Evolutionary conservation across 1,140 invertebrate species (phyloP).

Genomic region (Laodelphax striatellus): DNA sequence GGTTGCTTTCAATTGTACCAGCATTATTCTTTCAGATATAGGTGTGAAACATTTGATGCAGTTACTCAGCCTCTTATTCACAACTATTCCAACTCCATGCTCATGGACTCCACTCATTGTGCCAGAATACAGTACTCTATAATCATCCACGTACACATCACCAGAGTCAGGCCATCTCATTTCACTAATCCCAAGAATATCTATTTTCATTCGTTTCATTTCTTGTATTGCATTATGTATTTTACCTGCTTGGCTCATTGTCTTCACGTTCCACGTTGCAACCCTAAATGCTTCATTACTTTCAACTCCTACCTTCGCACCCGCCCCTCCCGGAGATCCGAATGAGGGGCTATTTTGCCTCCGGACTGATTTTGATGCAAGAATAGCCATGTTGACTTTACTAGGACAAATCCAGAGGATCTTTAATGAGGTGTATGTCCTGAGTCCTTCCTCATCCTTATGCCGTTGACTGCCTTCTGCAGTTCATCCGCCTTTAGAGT

Average conservation of each 20-base stretch:
- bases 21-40: conserved; percentile 17
- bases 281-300: no score
- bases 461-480: no score
- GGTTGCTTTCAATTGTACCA: conserved; percentile 10
- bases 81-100: conserved; percentile 18
- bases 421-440: no score
- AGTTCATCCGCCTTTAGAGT: no score
- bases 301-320: no score
- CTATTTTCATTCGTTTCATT: conserved; percentile 13
- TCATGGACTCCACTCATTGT: background rate
- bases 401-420: no score
- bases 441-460: no score
- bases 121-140: background rate
- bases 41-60: conserved; percentile 2
- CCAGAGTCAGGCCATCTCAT: conserved; percentile 9
- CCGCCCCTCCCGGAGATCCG: no score
- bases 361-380: no score
- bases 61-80: background rate
- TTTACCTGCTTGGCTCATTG: background rate
- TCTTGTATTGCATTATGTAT: conserved; percentile 4
- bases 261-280: no score
- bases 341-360: no score
- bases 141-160: background rate
- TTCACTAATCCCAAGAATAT: conserved; percentile 18
- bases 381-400: no score